phyloP scores from a whole-genome alignment of 2,888 invertebrate species.

The Salpingus planirostris region DNA sequence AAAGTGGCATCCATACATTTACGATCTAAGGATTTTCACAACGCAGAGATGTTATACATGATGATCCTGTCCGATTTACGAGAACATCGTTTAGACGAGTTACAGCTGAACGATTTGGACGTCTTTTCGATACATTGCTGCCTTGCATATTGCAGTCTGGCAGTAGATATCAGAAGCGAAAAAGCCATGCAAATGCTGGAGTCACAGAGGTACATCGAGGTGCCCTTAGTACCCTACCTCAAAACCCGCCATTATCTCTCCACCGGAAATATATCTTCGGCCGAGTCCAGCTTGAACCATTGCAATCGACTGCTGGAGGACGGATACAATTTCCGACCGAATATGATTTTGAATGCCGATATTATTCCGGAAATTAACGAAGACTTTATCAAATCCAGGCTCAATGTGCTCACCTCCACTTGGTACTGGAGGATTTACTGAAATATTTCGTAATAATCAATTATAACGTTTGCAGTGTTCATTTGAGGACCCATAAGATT shows the following conservation, averaged over 20 bases:
- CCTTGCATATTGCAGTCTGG: constrained; percentile 7
- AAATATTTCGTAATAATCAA: too few species aligned
- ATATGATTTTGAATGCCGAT: constrained; percentile 5
- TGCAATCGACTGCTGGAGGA: constrained; percentile 4
- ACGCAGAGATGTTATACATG: constrained; percentile 10
- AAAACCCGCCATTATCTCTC: constrained; percentile 8
- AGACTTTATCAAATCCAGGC: constrained; percentile 6
- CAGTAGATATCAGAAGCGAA: constrained; percentile 4
- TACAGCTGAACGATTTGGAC: constrained; percentile 8
- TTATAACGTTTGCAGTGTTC: too few species aligned
- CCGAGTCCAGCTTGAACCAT: neutral
- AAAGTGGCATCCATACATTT: constrained; percentile 5
- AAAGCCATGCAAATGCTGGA: constrained; percentile 5
- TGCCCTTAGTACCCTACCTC: constrained; percentile 8
- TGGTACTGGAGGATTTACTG: too few species aligned
- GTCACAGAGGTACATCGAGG: constrained; percentile 5
- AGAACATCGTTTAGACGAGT: constrained; percentile 3
- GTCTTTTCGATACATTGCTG: constrained; percentile 8
- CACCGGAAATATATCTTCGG: constrained; percentile 3
- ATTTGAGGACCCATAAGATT: too few species aligned
- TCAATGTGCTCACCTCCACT: constrained; percentile 4
- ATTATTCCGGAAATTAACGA: constrained; percentile 9
- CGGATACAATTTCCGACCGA: constrained; percentile 10
- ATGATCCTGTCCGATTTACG: constrained; percentile 6
- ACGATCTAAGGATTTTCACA: constrained; percentile 4